A percentile compares a stretch with the other conserved stretches of the same genome.
These are phyloP conservation scores for Lasioglossum villosulum DNA, from an alignment of 2,888 invertebrate genomes.

Conservation along the genomic window DNA sequence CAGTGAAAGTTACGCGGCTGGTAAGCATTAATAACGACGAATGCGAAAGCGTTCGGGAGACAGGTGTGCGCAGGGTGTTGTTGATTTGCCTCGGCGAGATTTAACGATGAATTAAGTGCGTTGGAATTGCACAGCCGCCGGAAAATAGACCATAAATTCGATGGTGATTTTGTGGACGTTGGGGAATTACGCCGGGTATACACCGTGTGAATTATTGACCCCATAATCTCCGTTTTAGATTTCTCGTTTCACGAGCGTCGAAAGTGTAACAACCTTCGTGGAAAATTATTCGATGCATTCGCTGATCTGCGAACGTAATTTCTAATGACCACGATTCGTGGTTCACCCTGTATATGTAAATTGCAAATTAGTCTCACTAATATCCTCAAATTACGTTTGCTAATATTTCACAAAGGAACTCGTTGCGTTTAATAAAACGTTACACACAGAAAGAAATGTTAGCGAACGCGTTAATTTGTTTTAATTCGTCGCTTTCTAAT, in stretches of 20 bases:
- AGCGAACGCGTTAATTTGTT: not conserved
- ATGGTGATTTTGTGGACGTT: not conserved
- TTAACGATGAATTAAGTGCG: not conserved
- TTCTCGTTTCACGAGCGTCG: not conserved
- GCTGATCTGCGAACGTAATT: not conserved
- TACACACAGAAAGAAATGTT: not conserved
- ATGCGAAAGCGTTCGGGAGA: not conserved
- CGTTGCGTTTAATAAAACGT: not conserved
- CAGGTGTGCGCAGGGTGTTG: slow-evolving; percentile 16
- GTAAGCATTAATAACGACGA: slow-evolving; percentile 30
- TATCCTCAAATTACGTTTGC: not conserved
- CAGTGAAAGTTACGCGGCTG: slow-evolving; percentile 41
- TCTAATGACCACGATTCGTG: too few relatives aligned
- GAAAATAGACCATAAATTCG: not conserved
- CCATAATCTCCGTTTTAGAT: not conserved
- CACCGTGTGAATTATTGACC: not conserved
- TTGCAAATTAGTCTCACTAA: not conserved
- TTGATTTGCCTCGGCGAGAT: not conserved
- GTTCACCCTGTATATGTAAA: too few relatives aligned
- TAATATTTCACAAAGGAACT: not conserved
- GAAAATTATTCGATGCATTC: not conserved
- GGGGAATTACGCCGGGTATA: too few relatives aligned
- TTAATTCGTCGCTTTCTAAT: not conserved
- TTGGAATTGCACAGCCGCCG: not conserved
- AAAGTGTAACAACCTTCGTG: not conserved